Evolutionary conservation across 2,113 vertebrate species (phyloP), one percentile per base, ranked within the genome.

Genomic region (Gymnogyps californianus): DNA sequence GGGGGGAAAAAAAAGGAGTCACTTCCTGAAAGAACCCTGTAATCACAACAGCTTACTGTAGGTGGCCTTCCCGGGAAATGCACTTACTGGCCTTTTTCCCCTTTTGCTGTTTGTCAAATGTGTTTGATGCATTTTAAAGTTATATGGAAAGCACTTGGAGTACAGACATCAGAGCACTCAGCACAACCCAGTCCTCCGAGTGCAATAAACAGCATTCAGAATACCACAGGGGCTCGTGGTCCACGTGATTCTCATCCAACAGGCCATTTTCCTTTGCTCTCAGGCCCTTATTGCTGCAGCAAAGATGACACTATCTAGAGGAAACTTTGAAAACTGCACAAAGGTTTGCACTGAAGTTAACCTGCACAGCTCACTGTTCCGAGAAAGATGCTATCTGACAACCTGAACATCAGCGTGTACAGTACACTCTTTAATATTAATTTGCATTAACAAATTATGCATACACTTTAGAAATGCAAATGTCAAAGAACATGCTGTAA

Each of bases 331-430:
- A 52, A 62, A 58, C 34, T 38, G 51, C 80, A 74, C 24, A 59
- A 28, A 70, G 31, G 21, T 62, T 58, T 89, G 67, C 89, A 89
- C 54, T 38, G n/a, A 58, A 92, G 47, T 78, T 36, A 46, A 90
- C 52, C 57, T 47, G 90, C 69, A 58, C 24, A 16, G 46, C 40
- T 85, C 40, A 4, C 65, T 34, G 18, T n/a, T 58, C 65, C 2
- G 3, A 80, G 54, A 47, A 80, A 61, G 64, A 92, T 62, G 72
- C 55, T 79, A 57, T 28, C 84, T 29, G 59, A 86, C 72, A 81
- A 36, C 22, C 22, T 10, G 10, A 77, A 75, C 0, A 0, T 79
- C 75, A 59, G 47, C 0, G 0, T 13, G 40, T 25, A n/a, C 10
- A 1, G 67, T 11, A 36, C 47, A 5, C 76, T 70, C 66, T 40